Conservation (phyloP, 1,140 invertebrate species). For the Drosophila elegans region DNA sequence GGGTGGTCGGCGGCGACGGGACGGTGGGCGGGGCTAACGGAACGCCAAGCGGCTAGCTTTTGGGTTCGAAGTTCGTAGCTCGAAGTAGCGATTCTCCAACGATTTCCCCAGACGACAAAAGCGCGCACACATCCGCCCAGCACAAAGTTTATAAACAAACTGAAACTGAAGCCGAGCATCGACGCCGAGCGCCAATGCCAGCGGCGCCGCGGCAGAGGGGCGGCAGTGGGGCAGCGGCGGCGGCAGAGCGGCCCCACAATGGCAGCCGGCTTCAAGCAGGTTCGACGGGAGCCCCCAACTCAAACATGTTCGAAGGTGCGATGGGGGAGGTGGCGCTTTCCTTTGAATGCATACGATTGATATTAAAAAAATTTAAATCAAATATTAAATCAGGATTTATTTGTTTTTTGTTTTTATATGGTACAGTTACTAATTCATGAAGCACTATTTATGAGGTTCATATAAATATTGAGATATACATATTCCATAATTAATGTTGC, state of each 20-base stretch:
- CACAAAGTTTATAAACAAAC: conserved; percentile 74
- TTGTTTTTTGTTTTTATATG: neutral
- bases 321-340: neutral
- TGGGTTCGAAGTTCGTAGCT: conserved; percentile 9
- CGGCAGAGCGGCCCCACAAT: conserved; percentile 29
- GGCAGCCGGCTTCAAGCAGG: conserved; percentile 64
- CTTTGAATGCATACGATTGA: neutral
- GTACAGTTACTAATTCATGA: no score
- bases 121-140: conserved; percentile 53
- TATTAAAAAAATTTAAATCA: neutral
- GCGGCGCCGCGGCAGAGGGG: conserved; percentile 11
- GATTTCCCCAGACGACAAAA: conserved; percentile 2
- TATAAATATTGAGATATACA: neutral
- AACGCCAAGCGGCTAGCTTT: conserved; percentile 13
- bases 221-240: conserved; percentile 6
- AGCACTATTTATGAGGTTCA: neutral
- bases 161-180: conserved; percentile 21
- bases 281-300: conserved; percentile 45
- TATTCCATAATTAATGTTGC: no score
- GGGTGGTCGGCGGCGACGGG: neutral
- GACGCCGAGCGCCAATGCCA: conserved; percentile 24
- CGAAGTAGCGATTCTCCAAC: conserved; percentile 4
- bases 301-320: conserved; percentile 54
- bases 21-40: conserved; percentile 5
- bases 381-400: neutral